These are phyloP conservation scores for Pterostichus madidus DNA, from an alignment of 2,888 invertebrate genomes.

Conservation along the genomic window DNA sequence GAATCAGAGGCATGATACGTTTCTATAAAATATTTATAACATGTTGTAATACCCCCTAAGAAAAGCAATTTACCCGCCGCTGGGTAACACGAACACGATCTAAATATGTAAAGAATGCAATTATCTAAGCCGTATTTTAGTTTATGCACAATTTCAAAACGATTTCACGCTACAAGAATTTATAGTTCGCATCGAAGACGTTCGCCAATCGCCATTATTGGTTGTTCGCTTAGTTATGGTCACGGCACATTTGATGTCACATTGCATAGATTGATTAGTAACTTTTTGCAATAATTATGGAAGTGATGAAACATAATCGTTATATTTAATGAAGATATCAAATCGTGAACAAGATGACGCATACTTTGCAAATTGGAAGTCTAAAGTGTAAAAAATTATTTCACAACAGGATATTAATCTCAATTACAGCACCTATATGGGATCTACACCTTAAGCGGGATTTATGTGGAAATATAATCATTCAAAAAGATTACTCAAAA, in stretches of 20 bases:
- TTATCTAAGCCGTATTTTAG: slow-evolving; percentile 16
- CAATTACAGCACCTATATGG: too few relatives aligned
- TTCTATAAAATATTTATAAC: too few relatives aligned
- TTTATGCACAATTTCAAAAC: slow-evolving; percentile 33
- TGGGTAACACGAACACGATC: background rate
- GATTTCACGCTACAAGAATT: slow-evolving; percentile 36
- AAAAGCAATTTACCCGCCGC: background rate
- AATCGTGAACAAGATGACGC: background rate
- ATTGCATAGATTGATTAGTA: slow-evolving; percentile 11
- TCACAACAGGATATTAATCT: too few relatives aligned
- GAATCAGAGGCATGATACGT: too few relatives aligned
- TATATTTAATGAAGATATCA: slow-evolving; percentile 4
- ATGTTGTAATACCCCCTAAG: background rate
- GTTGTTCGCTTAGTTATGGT: slow-evolving; percentile 19
- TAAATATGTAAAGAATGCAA: slow-evolving; percentile 32
- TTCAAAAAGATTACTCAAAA: too few relatives aligned
- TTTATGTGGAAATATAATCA: too few relatives aligned
- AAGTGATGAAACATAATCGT: slow-evolving; percentile 19
- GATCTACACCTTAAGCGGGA: too few relatives aligned
- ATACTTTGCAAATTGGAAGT: background rate
- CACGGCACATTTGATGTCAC: slow-evolving; percentile 37
- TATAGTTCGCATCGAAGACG: slow-evolving; percentile 22
- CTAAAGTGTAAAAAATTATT: too few relatives aligned
- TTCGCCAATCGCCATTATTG: slow-evolving; percentile 36
- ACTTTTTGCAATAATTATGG: slow-evolving; percentile 17